Evolutionary conservation across 2,888 invertebrate genomes (phyloP), one percentile per base, ranked within the genome.

Genomic region (Chloroclysta siterata): DNA sequence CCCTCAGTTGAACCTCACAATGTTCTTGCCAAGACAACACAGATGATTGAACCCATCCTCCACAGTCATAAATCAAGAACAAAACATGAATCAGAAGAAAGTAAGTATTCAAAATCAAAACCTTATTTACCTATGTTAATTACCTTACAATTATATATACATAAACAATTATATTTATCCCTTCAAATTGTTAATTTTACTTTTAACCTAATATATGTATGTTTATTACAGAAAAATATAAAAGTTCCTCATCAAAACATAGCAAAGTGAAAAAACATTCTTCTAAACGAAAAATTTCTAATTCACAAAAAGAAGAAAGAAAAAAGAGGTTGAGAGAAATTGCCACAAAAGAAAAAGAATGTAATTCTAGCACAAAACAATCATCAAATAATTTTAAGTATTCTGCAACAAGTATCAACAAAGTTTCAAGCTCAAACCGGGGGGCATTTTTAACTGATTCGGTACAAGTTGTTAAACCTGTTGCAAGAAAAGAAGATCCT

Each of bases 381-480:
- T 58, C 60, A 57, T 59, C 69, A 66, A 77, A 76, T 36, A 80
- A 75, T 63, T 52, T 72, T 5, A 81, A 63, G 64, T 85, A 85
- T 77, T 57, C 70, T 61, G 70, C 79, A 48, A 71, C 75, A 51
- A 83, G 81, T 78, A 88, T 93, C 0, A 56, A 33, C 15, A 95
- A 94, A 80, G 70, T 94, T 7, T 94, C 94, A 0, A 72, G 82
- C 22, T 87, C 88, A 36, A 94, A 94, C 70, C 89, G 95, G 36
- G 94, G 94, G 0, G 94, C 94, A 44, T 94, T 94, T 74, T 83
- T 95, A 51, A 87, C 86, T 17, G 87, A 90, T 73, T 60, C 73
- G 46, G 73, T 72, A 42, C 72, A 81, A 72, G 70, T 77, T 63
- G 78, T 81, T 1, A 83, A 84, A 72, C 80, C 84, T 60, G 81